A percentile compares a stretch with the other conserved stretches of the same genome.
These are phyloP conservation scores for Tetraneura akinire DNA, from an alignment of 1,140 invertebrate species.

Conservation along the genomic window DNA sequence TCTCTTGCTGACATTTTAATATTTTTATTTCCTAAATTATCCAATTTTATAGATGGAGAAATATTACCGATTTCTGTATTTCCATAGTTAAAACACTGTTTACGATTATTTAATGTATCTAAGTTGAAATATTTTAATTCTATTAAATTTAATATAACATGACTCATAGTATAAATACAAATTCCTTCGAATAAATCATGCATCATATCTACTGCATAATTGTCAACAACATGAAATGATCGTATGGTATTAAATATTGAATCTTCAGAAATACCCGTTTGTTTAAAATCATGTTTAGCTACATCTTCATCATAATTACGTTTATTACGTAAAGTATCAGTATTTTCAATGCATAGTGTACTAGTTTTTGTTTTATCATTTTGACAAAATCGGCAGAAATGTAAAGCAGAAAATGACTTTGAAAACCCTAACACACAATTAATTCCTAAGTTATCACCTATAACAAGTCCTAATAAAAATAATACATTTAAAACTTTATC, in stretches of 20 bases:
- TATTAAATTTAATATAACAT: conserved; percentile 14
- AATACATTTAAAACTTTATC: background rate
- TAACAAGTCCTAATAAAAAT: background rate
- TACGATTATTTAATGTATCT: conserved; percentile 9
- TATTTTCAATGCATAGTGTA: conserved; percentile 3
- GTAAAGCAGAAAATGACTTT: conserved; percentile 1
- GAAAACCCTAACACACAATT: conserved; percentile 11
- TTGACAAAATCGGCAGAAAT: conserved; percentile 25
- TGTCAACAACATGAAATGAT: conserved; percentile 20
- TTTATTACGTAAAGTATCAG: background rate
- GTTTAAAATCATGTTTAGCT: background rate
- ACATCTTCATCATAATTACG: conserved; percentile 40
- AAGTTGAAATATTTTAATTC: conserved; percentile 1
- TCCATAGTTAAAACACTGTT: conserved; percentile 19
- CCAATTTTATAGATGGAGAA: background rate
- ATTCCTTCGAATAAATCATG: conserved; percentile 32
- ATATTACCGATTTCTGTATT: conserved; percentile 27
- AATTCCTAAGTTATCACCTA: conserved; percentile 19
- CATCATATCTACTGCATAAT: conserved; percentile 10
- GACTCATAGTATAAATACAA: conserved; percentile 1
- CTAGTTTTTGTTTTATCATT: conserved; percentile 11
- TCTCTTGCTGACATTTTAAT: conserved; percentile 9
- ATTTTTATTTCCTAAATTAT: conserved; percentile 3
- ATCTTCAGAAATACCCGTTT: conserved; percentile 13
- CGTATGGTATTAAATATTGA: conserved; percentile 13